phyloP scores from a whole-genome alignment of 2,888 invertebrate genomes.

The Prenolepis imparis region DNA sequence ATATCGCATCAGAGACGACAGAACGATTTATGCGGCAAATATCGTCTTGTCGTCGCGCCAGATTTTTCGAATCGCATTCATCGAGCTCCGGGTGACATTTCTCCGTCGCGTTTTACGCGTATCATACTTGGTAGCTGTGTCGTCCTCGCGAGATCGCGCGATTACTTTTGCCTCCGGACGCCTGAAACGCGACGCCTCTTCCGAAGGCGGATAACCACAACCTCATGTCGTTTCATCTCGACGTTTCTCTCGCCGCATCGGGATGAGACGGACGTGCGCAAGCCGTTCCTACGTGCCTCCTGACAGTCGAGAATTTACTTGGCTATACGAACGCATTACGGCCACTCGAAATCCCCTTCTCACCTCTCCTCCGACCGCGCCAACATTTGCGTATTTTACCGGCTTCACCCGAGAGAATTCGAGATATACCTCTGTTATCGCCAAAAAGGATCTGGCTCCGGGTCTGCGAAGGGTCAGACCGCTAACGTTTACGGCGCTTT shows the following conservation, averaged over 20 bases:
- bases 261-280: constrained; percentile 15
- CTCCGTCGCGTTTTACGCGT: neutral
- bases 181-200: constrained; percentile 15
- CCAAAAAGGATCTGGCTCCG: constrained; percentile 8
- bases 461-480: neutral
- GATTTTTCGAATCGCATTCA: neutral
- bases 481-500: constrained; percentile 5
- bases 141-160: neutral
- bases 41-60: neutral
- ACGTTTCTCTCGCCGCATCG: constrained; percentile 6
- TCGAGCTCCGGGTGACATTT: neutral
- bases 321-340: constrained; percentile 60
- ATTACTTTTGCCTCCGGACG: neutral
- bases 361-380: neutral
- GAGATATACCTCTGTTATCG: constrained; percentile 36
- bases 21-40: neutral
- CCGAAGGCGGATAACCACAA: constrained; percentile 19
- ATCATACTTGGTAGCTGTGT: constrained; percentile 3
- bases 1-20: too few species aligned
- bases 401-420: constrained; percentile 49
- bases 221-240: constrained; percentile 17
- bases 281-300: constrained; percentile 17
- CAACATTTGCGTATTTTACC: constrained; percentile 56
- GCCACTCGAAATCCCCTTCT: constrained; percentile 58
- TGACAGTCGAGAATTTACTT: constrained; percentile 59